phyloP scores from a whole-genome alignment of 2,113 vertebrate species.

The Carlito syrichta region DNA sequence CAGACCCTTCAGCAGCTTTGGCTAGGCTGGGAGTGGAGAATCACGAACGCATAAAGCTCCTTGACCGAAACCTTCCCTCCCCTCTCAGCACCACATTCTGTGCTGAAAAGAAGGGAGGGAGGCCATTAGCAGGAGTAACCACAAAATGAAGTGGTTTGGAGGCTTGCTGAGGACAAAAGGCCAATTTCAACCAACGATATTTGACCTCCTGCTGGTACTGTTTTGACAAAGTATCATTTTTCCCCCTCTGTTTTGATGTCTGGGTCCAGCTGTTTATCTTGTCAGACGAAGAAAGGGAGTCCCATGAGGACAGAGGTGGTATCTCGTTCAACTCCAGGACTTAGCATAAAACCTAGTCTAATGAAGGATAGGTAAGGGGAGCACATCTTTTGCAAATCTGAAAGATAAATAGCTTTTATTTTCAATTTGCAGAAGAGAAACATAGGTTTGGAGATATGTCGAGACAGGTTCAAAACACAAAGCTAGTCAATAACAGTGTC shows the following conservation, averaged over 20 bases:
- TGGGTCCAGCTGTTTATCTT: slow-evolving; percentile 24
- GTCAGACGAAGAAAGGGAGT: background rate
- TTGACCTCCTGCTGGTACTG: background rate
- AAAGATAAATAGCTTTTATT: background rate
- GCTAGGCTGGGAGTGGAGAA: background rate
- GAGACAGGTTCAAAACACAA: background rate
- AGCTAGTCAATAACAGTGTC: background rate
- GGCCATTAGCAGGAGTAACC: slow-evolving; percentile 42
- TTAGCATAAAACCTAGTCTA: background rate
- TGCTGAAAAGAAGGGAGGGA: background rate
- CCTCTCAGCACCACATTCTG: background rate
- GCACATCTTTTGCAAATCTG: background rate
- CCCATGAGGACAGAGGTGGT: background rate
- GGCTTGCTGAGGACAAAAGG: background rate
- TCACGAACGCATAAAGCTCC: slow-evolving; percentile 12
- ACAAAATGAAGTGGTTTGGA: background rate
- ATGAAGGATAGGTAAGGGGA: background rate
- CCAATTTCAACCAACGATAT: background rate
- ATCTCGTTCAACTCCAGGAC: background rate
- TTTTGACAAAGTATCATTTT: too few relatives aligned
- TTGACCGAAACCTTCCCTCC: background rate
- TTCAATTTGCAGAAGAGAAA: background rate
- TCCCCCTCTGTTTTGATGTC: background rate
- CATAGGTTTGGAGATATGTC: background rate
- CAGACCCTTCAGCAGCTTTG: slow-evolving; percentile 2